Base-by-base conservation (phyloP, 1,140 invertebrate genomes). In the Drosophila prosaltans region DNA sequence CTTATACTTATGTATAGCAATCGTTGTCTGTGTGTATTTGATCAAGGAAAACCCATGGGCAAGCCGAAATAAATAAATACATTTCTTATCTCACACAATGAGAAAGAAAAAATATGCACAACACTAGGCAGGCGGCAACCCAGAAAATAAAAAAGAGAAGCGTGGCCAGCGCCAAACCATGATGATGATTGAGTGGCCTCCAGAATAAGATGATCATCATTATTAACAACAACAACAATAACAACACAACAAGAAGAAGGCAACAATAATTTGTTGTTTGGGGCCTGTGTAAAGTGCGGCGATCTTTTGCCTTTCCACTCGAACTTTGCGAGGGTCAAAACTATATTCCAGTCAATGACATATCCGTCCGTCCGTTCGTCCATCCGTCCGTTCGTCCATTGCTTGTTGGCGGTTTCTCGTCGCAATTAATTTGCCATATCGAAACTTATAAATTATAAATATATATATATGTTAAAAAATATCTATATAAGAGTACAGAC, bases 301-400 rank as follows among this genome's bases (percentile, higher is more conserved):
- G 83, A 88, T 88, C 83, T 86, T 88, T 86, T 32, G 65, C 67
- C 69, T 65, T 32, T 55, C 24, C 76, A 83, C 66, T 83, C 83
- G 83, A 88, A 88, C 83, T 88, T 89, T 83, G 76, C 73, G 83
- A 88, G 83, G 83, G 83, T 88, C 83, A 88, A 74, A 88, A 88
- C 83, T 89, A 88, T 88, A 80, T 77, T 78, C 48, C 83, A 89
- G 83, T 88, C 83, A 88, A 88, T 88, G 84, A 80, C 83, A 88
- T 81, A 65, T 69, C 65, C 59, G 32, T 36, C 1, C 6, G 32
- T 30, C 28, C 16, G 16, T 63, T 9, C 26, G 65, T 65, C 62
- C 24, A 54, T 63, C 41, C 51, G 74, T 65, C 45, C 32, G 16
- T 36, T 1, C 30, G 24, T 11, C 45, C 64, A 11, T 30, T 40